Conservation (phyloP, 2,797 vertebrate genomes). For the Pelochelys cantorii region DNA sequence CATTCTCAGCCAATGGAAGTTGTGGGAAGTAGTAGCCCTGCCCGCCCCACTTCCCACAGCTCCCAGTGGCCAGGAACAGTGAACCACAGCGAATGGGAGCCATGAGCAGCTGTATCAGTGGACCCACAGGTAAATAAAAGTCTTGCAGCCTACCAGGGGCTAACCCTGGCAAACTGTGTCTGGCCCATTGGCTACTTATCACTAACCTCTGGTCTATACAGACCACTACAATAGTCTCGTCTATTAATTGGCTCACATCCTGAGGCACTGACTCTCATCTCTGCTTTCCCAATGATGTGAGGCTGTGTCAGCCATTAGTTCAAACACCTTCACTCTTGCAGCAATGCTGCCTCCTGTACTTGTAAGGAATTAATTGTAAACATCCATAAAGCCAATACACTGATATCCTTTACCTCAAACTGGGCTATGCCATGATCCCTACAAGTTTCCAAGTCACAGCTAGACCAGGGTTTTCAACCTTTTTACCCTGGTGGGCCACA, state of each 20-base stretch:
- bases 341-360: not conserved
- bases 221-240: not conserved
- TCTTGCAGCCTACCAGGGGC: too few species aligned
- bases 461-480: not conserved
- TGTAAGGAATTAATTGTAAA: not conserved
- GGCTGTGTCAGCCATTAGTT: not conserved
- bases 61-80: too few species aligned
- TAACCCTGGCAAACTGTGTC: too few species aligned
- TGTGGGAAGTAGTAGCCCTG: too few species aligned
- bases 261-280: not conserved
- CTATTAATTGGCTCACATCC: not conserved
- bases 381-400: not conserved
- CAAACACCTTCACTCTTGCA: not conserved
- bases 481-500: too few species aligned
- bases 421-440: not conserved
- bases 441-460: rapidly evolving
- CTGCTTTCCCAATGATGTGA: not conserved
- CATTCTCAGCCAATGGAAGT: too few species aligned
- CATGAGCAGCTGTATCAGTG: too few species aligned
- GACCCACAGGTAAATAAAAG: too few species aligned
- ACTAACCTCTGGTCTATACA: not conserved
- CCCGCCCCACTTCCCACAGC: too few species aligned
- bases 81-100: too few species aligned
- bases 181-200: too few species aligned
- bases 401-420: not conserved